Conservation (phyloP, 1,140 invertebrate genomes). For the Cydia splendana region DNA sequence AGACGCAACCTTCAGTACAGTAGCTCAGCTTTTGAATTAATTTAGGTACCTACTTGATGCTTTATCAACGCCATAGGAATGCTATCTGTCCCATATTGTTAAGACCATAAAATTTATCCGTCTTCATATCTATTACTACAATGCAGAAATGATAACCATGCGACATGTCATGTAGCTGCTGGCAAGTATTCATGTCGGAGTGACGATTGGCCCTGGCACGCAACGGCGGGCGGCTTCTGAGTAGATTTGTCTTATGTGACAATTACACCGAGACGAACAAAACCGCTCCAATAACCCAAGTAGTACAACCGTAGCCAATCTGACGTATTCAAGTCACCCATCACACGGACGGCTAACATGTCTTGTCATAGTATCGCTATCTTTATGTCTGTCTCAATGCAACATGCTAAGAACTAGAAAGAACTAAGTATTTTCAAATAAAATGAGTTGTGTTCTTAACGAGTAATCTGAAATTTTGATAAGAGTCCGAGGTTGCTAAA, state of each 20-base stretch:
- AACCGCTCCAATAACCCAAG: slow-evolving; percentile 5
- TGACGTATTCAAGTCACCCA: slow-evolving; percentile 1
- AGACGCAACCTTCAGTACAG: no score
- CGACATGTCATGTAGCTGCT: slow-evolving; percentile 22
- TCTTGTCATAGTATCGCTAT: background rate
- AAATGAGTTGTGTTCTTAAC: background rate
- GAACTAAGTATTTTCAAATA: background rate
- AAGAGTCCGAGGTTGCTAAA: slow-evolving; percentile 8
- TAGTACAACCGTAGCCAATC: slow-evolving; percentile 18
- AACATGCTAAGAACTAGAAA: background rate
- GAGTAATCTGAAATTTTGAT: background rate
- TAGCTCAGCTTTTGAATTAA: background rate
- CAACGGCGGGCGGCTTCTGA: slow-evolving; percentile 19
- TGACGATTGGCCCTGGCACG: slow-evolving; percentile 31
- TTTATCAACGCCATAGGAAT: background rate
- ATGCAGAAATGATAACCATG: slow-evolving; percentile 23
- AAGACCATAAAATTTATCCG: slow-evolving; percentile 5
- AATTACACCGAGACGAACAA: slow-evolving; percentile 24
- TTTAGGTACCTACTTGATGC: background rate
- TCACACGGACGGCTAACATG: background rate
- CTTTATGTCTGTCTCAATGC: slow-evolving; percentile 14
- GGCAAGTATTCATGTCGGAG: slow-evolving; percentile 26
- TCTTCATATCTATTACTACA: background rate
- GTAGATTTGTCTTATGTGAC: slow-evolving; percentile 22
- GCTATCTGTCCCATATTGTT: background rate